These are phyloP conservation scores for Ctenosaura bakeri DNA, from an alignment of 2,797 vertebrate species.

Conservation along the genomic window DNA sequence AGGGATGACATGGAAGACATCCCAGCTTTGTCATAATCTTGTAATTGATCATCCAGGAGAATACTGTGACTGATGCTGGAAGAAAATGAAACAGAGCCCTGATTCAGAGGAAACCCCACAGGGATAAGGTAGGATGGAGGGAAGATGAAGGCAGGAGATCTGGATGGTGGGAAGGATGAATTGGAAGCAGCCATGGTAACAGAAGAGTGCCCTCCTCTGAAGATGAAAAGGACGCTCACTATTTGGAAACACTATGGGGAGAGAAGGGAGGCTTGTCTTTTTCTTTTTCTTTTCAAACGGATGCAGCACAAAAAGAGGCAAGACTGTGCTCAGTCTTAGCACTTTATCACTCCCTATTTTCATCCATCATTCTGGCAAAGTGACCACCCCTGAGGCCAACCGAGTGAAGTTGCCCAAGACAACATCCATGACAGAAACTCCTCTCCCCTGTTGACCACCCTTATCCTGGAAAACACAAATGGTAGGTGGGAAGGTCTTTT, in stretches of 20 bases:
- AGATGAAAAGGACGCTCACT: not conserved
- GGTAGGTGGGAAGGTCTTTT: not conserved
- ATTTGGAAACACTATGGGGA: constrained; percentile 21
- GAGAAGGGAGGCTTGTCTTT: constrained; percentile 9
- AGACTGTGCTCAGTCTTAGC: constrained; percentile 26
- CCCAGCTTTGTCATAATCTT: not conserved
- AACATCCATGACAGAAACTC: not conserved
- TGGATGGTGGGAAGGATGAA: constrained; percentile 26
- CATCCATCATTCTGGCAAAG: constrained; percentile 5
- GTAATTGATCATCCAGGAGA: constrained; percentile 12
- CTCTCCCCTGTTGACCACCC: not conserved
- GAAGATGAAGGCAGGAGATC: too few species aligned
- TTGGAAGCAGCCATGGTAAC: constrained; percentile 18
- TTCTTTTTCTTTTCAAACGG: constrained; percentile 21
- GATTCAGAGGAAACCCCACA: constrained; percentile 3
- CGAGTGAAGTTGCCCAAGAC: constrained; percentile 25
- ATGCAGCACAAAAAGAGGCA: constrained; percentile 46
- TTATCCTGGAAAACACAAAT: constrained; percentile 33
- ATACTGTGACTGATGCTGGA: not conserved
- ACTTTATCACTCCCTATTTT: not conserved
- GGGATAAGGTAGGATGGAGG: not conserved
- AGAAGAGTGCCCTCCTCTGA: not conserved
- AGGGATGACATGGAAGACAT: constrained; percentile 14
- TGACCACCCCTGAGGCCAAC: constrained; percentile 38
- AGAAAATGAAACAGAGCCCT: not conserved